Percentiles rank a stretch among this genome's conserved stretches.
These are phyloP conservation scores for Peromyscus nudipes DNA, from an alignment of 2,797 vertebrate genomes.

Conservation along the genomic window DNA sequence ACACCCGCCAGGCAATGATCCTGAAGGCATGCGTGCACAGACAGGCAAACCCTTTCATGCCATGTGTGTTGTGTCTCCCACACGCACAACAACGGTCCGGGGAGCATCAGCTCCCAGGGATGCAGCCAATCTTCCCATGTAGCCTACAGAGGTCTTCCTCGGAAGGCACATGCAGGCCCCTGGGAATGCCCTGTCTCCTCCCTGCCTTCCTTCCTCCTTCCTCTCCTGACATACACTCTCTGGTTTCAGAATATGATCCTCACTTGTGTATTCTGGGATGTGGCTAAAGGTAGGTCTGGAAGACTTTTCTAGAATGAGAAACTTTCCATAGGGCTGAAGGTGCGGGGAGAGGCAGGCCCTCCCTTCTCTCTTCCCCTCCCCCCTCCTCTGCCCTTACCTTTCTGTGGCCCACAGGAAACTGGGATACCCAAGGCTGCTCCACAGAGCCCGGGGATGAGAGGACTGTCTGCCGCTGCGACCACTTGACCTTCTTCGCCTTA, in stretches of 20 bases:
- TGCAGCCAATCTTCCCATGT: rapidly evolving
- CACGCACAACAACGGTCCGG: rapidly evolving
- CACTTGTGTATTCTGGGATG: constrained; percentile 86
- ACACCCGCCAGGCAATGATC: rapidly evolving
- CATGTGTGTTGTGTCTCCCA: background rate
- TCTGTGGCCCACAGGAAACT: constrained; percentile 80
- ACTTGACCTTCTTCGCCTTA: constrained; percentile 88
- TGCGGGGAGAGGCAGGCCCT: background rate
- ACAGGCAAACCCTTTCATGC: background rate
- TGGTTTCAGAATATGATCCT: constrained; percentile 75
- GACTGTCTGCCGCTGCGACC: constrained; percentile 84
- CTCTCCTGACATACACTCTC: background rate
- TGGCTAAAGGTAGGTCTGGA: constrained; percentile 80
- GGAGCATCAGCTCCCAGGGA: rapidly evolving
- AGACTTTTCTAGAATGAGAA: background rate
- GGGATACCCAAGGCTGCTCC: constrained; percentile 82
- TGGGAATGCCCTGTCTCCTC: rapidly evolving
- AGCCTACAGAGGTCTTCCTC: background rate
- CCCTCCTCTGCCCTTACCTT: background rate
- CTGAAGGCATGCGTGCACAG: background rate
- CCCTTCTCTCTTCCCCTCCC: rapidly evolving
- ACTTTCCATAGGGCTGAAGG: background rate
- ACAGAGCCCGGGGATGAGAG: rapidly evolving
- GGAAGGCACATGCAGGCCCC: background rate
- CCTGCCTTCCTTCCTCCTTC: rapidly evolving